phyloP scores from a whole-genome alignment of 2,113 vertebrate species.

The Tragelaphus strepsiceros region DNA sequence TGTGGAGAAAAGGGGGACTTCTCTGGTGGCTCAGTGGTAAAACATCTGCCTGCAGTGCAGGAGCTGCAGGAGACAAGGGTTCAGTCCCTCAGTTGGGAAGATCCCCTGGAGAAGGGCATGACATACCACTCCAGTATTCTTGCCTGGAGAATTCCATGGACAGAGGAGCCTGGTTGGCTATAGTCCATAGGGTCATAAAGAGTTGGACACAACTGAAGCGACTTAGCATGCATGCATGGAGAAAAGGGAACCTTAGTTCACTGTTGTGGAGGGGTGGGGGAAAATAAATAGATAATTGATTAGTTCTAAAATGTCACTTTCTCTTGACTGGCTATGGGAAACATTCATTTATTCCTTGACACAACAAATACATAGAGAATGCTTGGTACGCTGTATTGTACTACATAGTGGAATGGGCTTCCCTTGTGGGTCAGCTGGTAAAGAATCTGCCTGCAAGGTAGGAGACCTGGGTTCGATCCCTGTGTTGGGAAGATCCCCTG shows the following conservation, averaged over 20 bases:
- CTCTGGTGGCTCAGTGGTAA: not conserved
- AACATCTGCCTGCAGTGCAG: not conserved
- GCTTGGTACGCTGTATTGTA: not conserved
- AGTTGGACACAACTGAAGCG: not conserved
- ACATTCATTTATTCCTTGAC: not conserved
- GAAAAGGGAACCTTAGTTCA: not conserved
- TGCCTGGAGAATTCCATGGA: not conserved
- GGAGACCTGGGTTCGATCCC: not conserved
- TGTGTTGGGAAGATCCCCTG: not conserved
- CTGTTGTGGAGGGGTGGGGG: not conserved
- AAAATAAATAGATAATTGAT: not conserved
- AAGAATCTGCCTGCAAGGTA: not conserved
- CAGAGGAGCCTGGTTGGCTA: not conserved
- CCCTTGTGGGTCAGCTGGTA: not conserved
- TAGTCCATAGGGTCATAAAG: not conserved
- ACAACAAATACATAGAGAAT: not conserved
- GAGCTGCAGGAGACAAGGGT: not conserved
- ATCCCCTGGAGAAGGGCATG: not conserved
- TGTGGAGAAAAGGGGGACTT: not conserved
- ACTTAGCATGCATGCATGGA: not conserved
- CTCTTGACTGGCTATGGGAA: not conserved
- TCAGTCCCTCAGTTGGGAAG: not conserved
- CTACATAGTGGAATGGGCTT: not conserved
- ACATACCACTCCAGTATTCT: not conserved
- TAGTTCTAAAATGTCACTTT: not conserved